Conservation (phyloP, 2,797 vertebrate species). For the Sphenopsis melanotis region DNA sequence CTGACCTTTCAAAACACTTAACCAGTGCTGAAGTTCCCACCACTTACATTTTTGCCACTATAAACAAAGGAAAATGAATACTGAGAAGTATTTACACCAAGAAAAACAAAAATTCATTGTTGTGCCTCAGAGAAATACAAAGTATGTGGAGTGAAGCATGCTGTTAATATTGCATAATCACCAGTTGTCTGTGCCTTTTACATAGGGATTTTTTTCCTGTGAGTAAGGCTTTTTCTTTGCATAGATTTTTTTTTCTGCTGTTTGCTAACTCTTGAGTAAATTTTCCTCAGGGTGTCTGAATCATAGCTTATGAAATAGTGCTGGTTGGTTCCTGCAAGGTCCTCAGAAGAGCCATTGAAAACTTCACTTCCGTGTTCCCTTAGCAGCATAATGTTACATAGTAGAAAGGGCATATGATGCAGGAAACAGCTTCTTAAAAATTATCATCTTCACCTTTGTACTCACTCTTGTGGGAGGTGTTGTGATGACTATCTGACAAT, state of each 20-base stretch:
- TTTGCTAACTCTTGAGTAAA: background rate
- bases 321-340: background rate
- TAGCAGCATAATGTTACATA: background rate
- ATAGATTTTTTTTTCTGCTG: rapidly evolving
- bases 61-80: background rate
- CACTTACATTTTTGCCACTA: background rate
- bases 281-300: background rate
- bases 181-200: background rate
- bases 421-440: background rate
- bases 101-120: background rate
- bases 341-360: background rate
- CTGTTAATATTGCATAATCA: background rate
- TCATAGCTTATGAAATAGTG: background rate
- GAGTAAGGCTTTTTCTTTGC: background rate
- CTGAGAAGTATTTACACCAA: background rate
- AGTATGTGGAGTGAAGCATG: background rate
- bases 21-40: background rate
- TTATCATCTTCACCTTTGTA: background rate
- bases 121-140: background rate
- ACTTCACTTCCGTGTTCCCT: background rate
- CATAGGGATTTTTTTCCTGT: background rate
- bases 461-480: background rate
- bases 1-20: background rate
- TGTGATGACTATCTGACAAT: background rate
- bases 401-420: background rate